A percentile compares a stretch with the other conserved stretches of the same genome.
Evolutionary conservation across 2,888 invertebrate species (phyloP).

Genomic region (Tyria jacobaeae): DNA sequence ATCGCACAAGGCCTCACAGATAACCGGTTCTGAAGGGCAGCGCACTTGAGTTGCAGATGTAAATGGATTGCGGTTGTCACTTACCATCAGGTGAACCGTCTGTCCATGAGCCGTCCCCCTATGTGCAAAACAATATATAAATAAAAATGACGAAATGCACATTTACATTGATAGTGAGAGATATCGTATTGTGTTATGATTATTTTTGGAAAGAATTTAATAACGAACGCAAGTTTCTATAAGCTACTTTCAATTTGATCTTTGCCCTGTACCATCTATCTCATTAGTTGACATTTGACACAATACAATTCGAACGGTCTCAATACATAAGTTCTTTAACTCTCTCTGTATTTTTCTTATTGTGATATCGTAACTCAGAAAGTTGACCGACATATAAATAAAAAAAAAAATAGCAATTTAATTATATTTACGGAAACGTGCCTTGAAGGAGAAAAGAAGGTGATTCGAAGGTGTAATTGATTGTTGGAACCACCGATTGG

Average conservation of each 20-base stretch:
- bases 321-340: slow-evolving; percentile 14
- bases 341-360: slow-evolving; percentile 33
- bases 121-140: too few species aligned
- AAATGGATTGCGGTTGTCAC: too few species aligned
- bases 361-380: slow-evolving; percentile 21
- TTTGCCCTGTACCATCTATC: slow-evolving; percentile 13
- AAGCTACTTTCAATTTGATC: slow-evolving; percentile 37
- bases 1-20: too few species aligned
- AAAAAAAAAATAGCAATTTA: slow-evolving; percentile 15
- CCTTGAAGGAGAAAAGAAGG: slow-evolving; percentile 35
- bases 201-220: too few species aligned
- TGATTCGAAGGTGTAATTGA: slow-evolving; percentile 34
- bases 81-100: too few species aligned
- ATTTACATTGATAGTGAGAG: too few species aligned
- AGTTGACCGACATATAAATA: slow-evolving; percentile 27
- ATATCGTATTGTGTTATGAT: too few species aligned
- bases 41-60: too few species aligned
- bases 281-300: slow-evolving; percentile 4
- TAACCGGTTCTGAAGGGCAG: too few species aligned
- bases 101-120: too few species aligned
- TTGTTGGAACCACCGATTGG: slow-evolving; percentile 26
- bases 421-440: slow-evolving; percentile 36
- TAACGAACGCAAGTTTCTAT: slow-evolving; percentile 30
- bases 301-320: slow-evolving; percentile 26
- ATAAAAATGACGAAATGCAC: too few species aligned